Evolutionary conservation across 2,888 invertebrate genomes (phyloP), one percentile per base, ranked within the genome.

Genomic region (Ormyrus rosae): DNA sequence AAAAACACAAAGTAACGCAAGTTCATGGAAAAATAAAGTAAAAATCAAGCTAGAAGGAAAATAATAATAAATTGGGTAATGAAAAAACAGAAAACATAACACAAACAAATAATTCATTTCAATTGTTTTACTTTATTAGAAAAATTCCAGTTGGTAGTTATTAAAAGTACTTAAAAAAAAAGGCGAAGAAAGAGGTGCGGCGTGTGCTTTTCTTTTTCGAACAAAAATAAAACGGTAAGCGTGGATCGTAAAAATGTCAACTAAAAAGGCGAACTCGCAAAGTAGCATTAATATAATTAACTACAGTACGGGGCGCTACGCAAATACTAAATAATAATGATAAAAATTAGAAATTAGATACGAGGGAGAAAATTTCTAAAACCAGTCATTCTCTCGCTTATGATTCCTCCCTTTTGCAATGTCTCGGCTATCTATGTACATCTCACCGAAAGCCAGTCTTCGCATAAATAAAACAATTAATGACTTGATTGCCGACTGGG

Each of bases 401-500:
- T 58, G 19, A 48, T 46, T 60, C n/a, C 19, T 19, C 51, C 45
- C 50, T 51, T 56, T 63, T 50, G 63, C 68, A 58, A 71, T 76
- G 67, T n/a, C 55, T 74, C 67, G 73, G 60, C 73, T 82, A 80
- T 75, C 64, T 82, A 82, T 80, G 68, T 75, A 81, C 81, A 81
- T 67, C 58, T 74, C 74, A 73, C 53, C 80, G 67, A 81, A 78
- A 78, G 75, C 80, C 72, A 81, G 75, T 81, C 74, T 75, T 64
- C 69, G 74, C 72, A 81, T 81, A 78, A 81, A 81, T 80, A 82
- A 80, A 82, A 81, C 73, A 80, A 79, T 76, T 70, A 80, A 68
- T 80, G 78, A 80, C 81, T 81, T 64, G 45, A 80, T 67, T 77
- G 83, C 64, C 75, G 80, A 83, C 85, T 83, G 86, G 85, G 86